Percentiles rank a stretch among this genome's conserved stretches.
Conservation (phyloP, 2,113 vertebrate species). For the Tychaedon coryphoeus region DNA sequence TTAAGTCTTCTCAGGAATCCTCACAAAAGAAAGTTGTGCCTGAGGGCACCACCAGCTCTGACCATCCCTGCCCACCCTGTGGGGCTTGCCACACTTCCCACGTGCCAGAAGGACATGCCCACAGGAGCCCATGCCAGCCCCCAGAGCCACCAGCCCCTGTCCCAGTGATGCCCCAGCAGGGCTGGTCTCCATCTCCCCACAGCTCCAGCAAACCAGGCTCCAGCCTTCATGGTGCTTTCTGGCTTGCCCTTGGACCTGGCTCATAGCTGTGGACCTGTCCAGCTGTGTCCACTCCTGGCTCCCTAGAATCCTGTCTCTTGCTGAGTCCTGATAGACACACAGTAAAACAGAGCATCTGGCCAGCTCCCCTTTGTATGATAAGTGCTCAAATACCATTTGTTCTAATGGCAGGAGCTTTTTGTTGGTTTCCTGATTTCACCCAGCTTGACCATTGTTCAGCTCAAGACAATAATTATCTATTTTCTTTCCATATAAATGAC, state of each 20-base stretch:
- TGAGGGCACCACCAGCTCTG: background rate
- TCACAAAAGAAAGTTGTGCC: background rate
- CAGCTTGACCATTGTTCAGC: background rate
- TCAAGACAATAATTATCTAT: background rate
- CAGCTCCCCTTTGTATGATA: background rate
- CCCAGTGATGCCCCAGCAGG: fast-evolving
- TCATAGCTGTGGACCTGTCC: background rate
- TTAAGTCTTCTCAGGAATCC: background rate
- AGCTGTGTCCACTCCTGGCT: fast-evolving
- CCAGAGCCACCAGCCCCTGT: background rate
- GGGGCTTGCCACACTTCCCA: background rate
- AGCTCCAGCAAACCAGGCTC: background rate
- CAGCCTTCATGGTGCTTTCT: background rate
- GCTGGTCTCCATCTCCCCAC: fast-evolving
- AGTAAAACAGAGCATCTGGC: background rate
- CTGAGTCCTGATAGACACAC: background rate
- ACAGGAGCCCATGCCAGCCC: background rate
- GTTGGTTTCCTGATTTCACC: background rate
- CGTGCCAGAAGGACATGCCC: too few relatives aligned
- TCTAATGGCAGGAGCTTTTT: background rate
- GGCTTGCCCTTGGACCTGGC: background rate
- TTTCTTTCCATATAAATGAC: background rate
- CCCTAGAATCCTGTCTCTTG: background rate
- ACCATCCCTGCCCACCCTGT: background rate
- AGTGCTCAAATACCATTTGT: background rate